A percentile compares a stretch with the other conserved stretches of the same genome.
phyloP scores from a whole-genome alignment of 2,113 vertebrate genomes.

The Corythoichthys haematopterus region DNA sequence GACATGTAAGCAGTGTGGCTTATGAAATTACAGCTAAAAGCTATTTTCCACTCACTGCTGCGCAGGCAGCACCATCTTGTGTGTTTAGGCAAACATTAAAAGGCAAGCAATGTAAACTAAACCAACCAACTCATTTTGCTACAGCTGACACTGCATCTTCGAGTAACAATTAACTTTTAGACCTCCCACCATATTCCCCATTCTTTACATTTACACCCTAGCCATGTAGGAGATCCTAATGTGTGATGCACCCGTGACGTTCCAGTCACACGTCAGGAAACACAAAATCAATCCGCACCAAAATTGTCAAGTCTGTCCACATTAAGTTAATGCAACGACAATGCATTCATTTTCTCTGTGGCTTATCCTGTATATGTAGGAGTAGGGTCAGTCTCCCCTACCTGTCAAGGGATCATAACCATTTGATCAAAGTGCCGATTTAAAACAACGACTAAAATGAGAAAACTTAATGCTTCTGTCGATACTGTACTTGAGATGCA shows the following conservation, averaged over 20 bases:
- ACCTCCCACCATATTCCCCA: slow-evolving; percentile 5
- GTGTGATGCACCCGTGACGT: background rate
- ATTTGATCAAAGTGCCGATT: too few species aligned
- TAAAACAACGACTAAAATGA: too few species aligned
- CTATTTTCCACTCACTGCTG: slow-evolving; percentile 33
- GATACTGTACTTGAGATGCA: too few species aligned
- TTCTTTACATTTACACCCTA: background rate
- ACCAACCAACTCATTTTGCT: slow-evolving; percentile 48
- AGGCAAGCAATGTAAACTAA: slow-evolving; percentile 44
- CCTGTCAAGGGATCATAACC: too few species aligned
- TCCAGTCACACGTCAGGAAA: background rate
- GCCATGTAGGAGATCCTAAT: background rate
- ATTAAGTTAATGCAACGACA: too few species aligned
- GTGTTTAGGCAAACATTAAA: slow-evolving; percentile 46
- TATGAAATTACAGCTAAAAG: slow-evolving; percentile 45
- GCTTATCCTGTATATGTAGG: too few species aligned
- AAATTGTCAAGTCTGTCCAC: too few species aligned
- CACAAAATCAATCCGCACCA: background rate
- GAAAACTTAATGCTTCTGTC: too few species aligned
- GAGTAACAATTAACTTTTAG: slow-evolving; percentile 12
- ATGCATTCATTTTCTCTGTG: background rate
- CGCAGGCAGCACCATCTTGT: slow-evolving; percentile 27
- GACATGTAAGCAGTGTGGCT: slow-evolving; percentile 32
- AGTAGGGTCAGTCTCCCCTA: too few species aligned
- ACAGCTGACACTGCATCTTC: slow-evolving; percentile 50